phyloP scores from a whole-genome alignment of 2,797 vertebrate genomes.

The Morus bassanus region DNA sequence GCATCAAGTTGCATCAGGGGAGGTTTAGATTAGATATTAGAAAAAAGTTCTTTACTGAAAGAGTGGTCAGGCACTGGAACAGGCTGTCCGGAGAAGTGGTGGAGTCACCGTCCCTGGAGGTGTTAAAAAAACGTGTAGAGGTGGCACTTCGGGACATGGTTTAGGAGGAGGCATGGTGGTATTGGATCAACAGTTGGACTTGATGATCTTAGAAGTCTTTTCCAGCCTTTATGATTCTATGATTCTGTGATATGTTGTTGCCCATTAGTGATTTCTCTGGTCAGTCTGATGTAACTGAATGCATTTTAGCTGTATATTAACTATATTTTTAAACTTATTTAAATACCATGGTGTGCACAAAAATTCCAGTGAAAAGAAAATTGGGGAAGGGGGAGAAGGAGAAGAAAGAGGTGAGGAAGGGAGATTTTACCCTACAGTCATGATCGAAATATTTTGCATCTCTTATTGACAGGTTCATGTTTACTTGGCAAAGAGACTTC shows the following conservation, averaged over 20 bases:
- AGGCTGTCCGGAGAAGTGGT: no score
- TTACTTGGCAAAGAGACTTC: neutral
- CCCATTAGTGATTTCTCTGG: neutral
- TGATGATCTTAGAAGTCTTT: no score
- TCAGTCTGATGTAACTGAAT: neutral
- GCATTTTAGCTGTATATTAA: neutral
- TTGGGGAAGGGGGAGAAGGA: fast-evolving
- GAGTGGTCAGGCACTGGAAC: no score
- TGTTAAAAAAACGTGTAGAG: no score
- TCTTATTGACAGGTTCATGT: neutral
- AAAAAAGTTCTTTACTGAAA: no score
- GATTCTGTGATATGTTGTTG: neutral
- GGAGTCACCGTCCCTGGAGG: no score
- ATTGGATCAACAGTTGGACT: no score
- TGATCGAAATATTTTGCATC: neutral
- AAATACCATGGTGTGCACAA: neutral
- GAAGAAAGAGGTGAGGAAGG: neutral
- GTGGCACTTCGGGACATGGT: no score
- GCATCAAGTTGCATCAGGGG: no score
- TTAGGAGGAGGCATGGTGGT: no score
- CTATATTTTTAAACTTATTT: neutral
- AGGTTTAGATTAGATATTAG: no score
- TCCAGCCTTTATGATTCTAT: no score
- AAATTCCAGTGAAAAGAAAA: neutral
- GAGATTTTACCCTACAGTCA: neutral